These are phyloP conservation scores for Tapirus terrestris DNA, from an alignment of 2,113 vertebrate species.

Conservation along the genomic window DNA sequence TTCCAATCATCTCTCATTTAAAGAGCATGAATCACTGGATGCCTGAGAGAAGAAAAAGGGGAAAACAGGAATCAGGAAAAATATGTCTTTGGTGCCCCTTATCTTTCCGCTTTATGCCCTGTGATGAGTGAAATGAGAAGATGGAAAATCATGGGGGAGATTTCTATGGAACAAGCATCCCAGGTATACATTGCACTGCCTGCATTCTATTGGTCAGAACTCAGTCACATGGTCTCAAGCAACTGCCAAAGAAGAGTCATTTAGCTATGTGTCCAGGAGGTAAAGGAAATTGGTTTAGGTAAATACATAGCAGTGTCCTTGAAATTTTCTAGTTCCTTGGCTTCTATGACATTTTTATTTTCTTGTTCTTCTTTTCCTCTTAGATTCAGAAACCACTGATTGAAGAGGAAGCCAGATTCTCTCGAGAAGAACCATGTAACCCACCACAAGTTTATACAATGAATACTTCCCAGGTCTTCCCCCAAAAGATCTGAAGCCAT, in stretches of 20 bases:
- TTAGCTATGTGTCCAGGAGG: background rate
- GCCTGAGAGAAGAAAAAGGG: background rate
- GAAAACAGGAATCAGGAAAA: background rate
- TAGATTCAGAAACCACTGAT: background rate
- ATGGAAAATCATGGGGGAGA: background rate
- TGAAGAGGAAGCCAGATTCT: background rate
- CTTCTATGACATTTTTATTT: background rate
- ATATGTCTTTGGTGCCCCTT: background rate
- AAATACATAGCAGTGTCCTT: background rate
- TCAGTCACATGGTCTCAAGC: background rate
- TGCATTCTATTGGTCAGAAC: background rate
- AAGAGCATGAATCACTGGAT: background rate
- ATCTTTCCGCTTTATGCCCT: background rate
- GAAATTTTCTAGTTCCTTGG: background rate
- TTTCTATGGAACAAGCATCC: background rate
- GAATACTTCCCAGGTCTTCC: background rate
- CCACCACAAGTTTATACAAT: background rate
- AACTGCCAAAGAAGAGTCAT: background rate
- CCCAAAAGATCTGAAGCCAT: background rate
- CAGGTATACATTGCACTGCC: background rate
- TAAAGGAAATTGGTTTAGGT: background rate
- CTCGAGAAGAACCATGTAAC: background rate
- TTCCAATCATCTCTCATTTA: background rate
- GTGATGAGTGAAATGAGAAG: background rate
- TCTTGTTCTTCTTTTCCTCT: background rate